These are phyloP conservation scores for Anneissia japonica DNA, from an alignment of 35 echinoderm and acorn worm genomes.

Conservation along the genomic window DNA sequence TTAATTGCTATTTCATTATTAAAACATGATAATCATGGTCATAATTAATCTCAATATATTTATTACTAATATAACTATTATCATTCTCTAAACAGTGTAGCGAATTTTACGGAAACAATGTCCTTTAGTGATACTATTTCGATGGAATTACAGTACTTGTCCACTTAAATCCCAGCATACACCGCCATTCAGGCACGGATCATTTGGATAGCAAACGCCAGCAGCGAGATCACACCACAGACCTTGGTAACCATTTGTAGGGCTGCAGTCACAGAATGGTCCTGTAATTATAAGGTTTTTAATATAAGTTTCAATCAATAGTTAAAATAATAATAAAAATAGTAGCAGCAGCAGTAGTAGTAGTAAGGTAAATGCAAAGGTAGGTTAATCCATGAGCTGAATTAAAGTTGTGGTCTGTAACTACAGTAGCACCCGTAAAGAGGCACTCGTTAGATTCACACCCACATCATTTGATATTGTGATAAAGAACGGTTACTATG, in stretches of 20 bases:
- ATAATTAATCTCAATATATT: too few species aligned
- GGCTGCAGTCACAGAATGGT: slow-evolving; percentile 62
- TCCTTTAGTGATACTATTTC: background rate
- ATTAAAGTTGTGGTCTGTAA: background rate
- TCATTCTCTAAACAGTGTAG: too few species aligned
- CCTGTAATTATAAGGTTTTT: slow-evolving; percentile 54
- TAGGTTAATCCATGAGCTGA: background rate
- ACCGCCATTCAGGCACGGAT: slow-evolving; percentile 78
- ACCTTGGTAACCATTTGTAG: slow-evolving; percentile 50
- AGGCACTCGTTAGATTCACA: too few species aligned
- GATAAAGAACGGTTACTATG: too few species aligned
- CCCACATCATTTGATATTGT: too few species aligned
- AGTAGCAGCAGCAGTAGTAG: background rate
- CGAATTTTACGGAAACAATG: background rate
- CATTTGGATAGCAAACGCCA: slow-evolving; percentile 65
- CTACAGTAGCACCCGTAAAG: too few species aligned
- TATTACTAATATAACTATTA: too few species aligned
- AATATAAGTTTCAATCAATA: too few species aligned
- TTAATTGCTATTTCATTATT: too few species aligned
- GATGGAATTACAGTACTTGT: slow-evolving; percentile 17
- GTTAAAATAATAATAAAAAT: too few species aligned
- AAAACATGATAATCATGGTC: too few species aligned
- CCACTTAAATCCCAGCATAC: slow-evolving; percentile 59
- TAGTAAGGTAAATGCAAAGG: background rate
- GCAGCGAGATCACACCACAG: slow-evolving; percentile 61